These are phyloP conservation scores for Heliconius charithonia DNA, from an alignment of 2,888 invertebrate species.

Conservation along the genomic window DNA sequence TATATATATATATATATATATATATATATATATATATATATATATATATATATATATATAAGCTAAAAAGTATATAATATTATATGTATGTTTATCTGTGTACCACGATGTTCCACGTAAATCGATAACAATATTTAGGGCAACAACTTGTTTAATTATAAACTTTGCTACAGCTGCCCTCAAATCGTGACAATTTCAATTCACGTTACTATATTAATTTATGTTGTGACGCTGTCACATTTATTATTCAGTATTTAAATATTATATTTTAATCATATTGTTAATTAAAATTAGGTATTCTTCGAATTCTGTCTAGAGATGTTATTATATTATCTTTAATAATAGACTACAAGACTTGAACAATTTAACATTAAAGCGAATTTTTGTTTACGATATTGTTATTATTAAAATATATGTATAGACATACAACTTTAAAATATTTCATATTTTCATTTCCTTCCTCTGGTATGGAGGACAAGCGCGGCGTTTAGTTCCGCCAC, in stretches of 20 bases:
- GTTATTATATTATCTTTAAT: background rate
- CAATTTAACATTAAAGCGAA: background rate
- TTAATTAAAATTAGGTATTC: background rate
- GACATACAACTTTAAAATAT: too few relatives aligned
- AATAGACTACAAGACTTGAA: background rate
- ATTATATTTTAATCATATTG: background rate
- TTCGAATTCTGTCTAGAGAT: background rate
- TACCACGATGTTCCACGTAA: background rate
- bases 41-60: too few relatives aligned
- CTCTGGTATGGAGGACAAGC: too few relatives aligned
- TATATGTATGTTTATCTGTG: background rate
- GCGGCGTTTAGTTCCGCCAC: too few relatives aligned
- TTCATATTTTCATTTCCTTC: too few relatives aligned
- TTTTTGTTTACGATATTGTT: too few relatives aligned
- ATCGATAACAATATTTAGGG: slow-evolving; percentile 15
- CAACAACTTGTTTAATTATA: slow-evolving; percentile 25
- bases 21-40: too few relatives aligned
- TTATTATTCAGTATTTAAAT: slow-evolving; percentile 1
- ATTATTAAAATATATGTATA: too few relatives aligned
- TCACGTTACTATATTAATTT: background rate
- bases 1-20: too few relatives aligned
- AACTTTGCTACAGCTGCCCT: slow-evolving; percentile 17
- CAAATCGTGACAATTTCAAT: slow-evolving; percentile 8
- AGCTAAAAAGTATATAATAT: too few relatives aligned
- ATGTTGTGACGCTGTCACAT: background rate